Evolutionary conservation across 1,140 invertebrate genomes (phyloP).

Genomic region (Prorops nasuta): DNA sequence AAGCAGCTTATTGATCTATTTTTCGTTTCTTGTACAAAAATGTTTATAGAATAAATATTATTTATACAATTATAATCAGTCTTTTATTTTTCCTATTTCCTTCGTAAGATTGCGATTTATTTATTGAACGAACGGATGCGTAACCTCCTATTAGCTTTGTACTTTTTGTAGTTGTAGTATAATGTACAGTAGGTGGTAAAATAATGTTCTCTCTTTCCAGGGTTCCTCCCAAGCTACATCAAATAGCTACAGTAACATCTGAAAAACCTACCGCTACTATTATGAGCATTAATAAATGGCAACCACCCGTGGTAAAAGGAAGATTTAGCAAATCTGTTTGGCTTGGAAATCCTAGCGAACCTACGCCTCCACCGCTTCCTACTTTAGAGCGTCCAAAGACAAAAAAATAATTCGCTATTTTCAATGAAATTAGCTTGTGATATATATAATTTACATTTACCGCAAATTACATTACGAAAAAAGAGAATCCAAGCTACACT

Average conservation of each 20-base stretch:
- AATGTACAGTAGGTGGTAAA: no score
- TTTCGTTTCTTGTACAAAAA: conserved; percentile 27
- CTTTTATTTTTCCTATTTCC: conserved; percentile 29
- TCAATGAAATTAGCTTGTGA: background rate
- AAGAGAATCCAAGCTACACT: conserved; percentile 7
- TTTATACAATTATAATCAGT: conserved; percentile 20
- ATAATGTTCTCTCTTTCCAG: no score
- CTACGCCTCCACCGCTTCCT: conserved; percentile 30
- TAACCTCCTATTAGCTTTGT: conserved; percentile 17
- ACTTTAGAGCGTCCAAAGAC: conserved; percentile 30
- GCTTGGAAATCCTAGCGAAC: conserved; percentile 44
- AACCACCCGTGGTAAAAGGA: conserved; percentile 47
- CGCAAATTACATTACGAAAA: conserved; percentile 8
- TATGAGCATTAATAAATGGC: conserved; percentile 44
- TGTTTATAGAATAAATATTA: conserved; percentile 37
- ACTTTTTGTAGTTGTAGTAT: background rate
- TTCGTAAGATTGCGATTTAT: no score
- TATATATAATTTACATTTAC: background rate
- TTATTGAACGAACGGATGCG: no score
- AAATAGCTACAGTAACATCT: conserved; percentile 30
- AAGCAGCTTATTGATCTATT: background rate
- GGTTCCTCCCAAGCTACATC: no score
- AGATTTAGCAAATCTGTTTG: conserved; percentile 50
- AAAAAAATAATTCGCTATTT: conserved; percentile 44
- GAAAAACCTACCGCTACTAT: conserved; percentile 35